Evolutionary conservation across 2,113 vertebrate genomes (phyloP).

Genomic region (Neomonachus schauinslandi): DNA sequence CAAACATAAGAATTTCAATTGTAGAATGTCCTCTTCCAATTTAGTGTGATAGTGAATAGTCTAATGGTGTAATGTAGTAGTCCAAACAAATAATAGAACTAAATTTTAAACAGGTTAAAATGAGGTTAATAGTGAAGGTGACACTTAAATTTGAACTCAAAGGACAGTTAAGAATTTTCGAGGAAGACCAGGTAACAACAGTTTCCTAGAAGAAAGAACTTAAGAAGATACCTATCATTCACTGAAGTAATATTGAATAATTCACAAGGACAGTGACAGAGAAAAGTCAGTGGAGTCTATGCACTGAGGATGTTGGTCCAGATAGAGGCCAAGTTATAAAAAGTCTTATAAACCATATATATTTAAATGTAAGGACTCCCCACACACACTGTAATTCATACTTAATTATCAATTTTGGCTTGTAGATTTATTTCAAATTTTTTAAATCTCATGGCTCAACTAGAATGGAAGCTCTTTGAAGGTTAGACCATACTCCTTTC

Average conservation of each 20-base stretch:
- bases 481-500: background rate
- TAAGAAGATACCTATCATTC: background rate
- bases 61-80: background rate
- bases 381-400: background rate
- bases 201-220: background rate
- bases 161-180: fast-evolving
- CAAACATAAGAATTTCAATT: background rate
- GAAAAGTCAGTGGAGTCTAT: background rate
- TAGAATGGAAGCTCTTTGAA: background rate
- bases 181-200: background rate
- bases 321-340: background rate
- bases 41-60: background rate
- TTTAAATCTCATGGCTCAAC: background rate
- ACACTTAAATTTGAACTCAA: background rate
- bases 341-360: background rate
- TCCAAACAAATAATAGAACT: background rate
- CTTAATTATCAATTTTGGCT: background rate
- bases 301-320: background rate
- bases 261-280: background rate
- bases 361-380: background rate
- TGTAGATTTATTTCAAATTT: background rate
- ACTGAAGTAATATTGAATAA: background rate
- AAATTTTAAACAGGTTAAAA: background rate
- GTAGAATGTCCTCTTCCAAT: background rate
- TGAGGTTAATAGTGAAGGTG: background rate